Percentiles rank a stretch among this genome's conserved stretches.
These are phyloP conservation scores for Calephelis perditalis DNA, from an alignment of 2,888 invertebrate genomes.

Conservation along the genomic window DNA sequence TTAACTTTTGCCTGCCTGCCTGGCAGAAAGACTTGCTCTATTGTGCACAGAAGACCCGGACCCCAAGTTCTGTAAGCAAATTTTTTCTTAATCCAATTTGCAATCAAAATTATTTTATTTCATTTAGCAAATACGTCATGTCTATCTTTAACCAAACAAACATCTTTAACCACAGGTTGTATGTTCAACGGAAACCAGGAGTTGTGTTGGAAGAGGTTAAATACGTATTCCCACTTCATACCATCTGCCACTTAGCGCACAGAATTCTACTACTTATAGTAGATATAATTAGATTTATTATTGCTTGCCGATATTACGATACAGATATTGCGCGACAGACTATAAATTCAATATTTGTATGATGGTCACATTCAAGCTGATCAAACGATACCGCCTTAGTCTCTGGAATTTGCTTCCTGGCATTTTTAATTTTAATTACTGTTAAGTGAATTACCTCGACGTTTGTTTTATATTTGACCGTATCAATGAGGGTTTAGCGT, in stretches of 20 bases:
- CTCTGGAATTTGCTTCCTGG: conserved; percentile 16
- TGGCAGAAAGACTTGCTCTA: background rate
- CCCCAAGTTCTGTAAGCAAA: background rate
- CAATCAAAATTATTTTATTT: background rate
- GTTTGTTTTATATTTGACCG: too few species aligned
- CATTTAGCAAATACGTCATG: background rate
- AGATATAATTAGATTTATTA: background rate
- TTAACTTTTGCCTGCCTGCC: background rate
- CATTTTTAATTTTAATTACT: conserved; percentile 12
- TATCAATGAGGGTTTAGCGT: too few species aligned
- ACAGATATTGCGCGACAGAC: conserved; percentile 10
- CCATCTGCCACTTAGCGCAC: conserved; percentile 12
- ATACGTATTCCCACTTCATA: conserved; percentile 16
- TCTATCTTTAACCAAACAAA: background rate
- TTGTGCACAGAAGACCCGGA: background rate
- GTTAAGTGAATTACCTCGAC: background rate
- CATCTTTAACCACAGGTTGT: conserved; percentile 15
- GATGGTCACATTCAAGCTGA: conserved; percentile 36
- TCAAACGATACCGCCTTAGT: conserved; percentile 37
- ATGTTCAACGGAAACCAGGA: conserved; percentile 23
- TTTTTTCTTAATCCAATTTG: background rate
- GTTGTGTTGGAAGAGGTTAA: conserved; percentile 23
- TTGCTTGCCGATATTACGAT: background rate
- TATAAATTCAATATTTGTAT: conserved; percentile 39
- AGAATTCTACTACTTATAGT: background rate